Evolutionary conservation across 2,888 invertebrate genomes (phyloP).

Genomic region (Coenonympha glycerion): DNA sequence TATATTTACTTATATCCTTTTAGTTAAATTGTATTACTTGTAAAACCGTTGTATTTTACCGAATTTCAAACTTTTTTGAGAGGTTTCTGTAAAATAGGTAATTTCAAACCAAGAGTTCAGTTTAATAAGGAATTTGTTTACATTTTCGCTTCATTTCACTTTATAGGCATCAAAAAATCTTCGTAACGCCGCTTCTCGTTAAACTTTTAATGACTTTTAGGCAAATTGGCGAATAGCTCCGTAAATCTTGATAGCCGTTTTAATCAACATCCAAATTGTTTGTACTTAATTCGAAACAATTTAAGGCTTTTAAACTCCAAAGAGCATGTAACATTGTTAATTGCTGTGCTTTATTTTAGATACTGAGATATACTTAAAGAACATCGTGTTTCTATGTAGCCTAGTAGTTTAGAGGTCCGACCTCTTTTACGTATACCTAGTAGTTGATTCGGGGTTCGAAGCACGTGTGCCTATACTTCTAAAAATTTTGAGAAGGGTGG

Average conservation of each 20-base stretch:
- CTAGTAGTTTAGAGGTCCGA: too few species aligned
- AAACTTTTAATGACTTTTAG: conserved; percentile 14
- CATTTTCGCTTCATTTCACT: background rate
- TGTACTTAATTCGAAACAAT: conserved; percentile 3
- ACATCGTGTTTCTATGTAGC: too few species aligned
- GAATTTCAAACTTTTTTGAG: background rate
- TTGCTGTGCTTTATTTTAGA: background rate
- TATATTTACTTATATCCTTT: too few species aligned
- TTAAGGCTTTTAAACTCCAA: background rate
- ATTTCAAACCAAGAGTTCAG: background rate
- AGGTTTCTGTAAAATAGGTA: background rate
- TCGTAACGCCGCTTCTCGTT: background rate
- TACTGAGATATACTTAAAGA: too few species aligned
- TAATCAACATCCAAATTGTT: conserved; percentile 9
- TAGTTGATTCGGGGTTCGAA: too few species aligned
- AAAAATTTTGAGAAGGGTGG: too few species aligned
- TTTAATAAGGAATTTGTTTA: background rate
- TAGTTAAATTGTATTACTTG: too few species aligned
- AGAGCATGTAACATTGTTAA: background rate
- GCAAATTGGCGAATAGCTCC: conserved; percentile 1
- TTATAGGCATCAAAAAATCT: conserved; percentile 4
- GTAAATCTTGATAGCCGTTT: conserved; percentile 3
- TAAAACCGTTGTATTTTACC: too few species aligned
- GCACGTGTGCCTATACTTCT: too few species aligned
- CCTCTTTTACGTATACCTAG: too few species aligned